These are phyloP conservation scores for Rhinolophus sinicus DNA, from an alignment of 2,113 vertebrate species.

Conservation along the genomic window DNA sequence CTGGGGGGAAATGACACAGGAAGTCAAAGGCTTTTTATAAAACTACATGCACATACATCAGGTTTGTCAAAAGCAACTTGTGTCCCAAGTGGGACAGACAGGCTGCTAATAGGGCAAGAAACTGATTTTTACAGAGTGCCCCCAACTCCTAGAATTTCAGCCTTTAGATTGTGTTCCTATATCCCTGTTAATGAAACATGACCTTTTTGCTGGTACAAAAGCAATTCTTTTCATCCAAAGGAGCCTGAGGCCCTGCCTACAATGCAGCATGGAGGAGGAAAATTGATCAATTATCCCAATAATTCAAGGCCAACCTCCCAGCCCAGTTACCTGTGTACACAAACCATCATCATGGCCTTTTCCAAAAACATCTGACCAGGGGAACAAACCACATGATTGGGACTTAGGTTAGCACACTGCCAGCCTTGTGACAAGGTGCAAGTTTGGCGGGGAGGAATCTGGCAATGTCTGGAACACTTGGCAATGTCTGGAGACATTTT, in stretches of 20 bases:
- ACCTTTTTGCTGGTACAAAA: neutral
- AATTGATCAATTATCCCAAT: neutral
- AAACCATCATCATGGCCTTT: neutral
- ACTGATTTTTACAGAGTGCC: neutral
- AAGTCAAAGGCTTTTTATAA: neutral
- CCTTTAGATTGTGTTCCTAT: neutral
- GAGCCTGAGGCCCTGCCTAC: neutral
- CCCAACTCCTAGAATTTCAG: neutral
- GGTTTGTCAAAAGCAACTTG: neutral
- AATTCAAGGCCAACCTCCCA: neutral
- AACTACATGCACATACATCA: neutral
- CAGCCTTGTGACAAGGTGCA: neutral
- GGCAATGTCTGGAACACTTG: no score
- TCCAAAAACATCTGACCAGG: neutral
- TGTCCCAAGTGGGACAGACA: neutral
- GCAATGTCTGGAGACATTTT: neutral
- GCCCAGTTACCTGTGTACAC: neutral
- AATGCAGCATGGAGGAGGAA: neutral
- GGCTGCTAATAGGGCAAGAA: neutral
- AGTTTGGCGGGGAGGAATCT: no score
- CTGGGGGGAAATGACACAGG: neutral
- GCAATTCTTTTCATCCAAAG: neutral
- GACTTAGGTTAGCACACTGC: neutral
- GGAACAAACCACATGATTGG: neutral
- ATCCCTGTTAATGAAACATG: neutral